These are phyloP conservation scores for Brachymystax lenok DNA, from an alignment of 2,797 vertebrate species.

Conservation along the genomic window DNA sequence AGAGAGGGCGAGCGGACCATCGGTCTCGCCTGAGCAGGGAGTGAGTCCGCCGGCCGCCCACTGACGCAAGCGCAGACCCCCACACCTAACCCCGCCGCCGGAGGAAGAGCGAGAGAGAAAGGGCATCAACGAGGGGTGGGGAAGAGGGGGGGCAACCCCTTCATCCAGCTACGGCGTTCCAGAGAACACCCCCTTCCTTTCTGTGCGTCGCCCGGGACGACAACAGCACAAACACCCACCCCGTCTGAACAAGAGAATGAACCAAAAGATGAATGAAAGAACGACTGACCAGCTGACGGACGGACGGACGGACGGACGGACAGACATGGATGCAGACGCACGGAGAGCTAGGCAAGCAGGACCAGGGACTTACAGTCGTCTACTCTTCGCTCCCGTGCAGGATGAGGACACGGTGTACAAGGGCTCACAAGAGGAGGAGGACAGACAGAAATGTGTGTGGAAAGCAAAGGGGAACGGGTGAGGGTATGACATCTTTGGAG, in stretches of 20 bases:
- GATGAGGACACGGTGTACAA: constrained; percentile 20
- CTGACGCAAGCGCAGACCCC: constrained; percentile 54
- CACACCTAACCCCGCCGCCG: constrained; percentile 29
- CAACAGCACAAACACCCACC: constrained; percentile 38
- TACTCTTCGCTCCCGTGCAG: constrained; percentile 19
- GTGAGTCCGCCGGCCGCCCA: constrained; percentile 54
- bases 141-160: not conserved
- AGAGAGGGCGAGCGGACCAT: constrained; percentile 44
- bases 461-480: not conserved
- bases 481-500: not conserved
- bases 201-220: constrained; percentile 66
- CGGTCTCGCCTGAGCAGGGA: constrained; percentile 48
- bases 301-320: constrained; percentile 23
- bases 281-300: constrained; percentile 29
- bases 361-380: constrained; percentile 15
- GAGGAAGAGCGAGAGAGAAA: constrained; percentile 37
- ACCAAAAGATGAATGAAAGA: constrained; percentile 28
- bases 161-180: not conserved
- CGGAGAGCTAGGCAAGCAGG: constrained; percentile 2
- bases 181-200: constrained; percentile 56
- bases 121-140: constrained; percentile 35
- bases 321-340: constrained; percentile 21
- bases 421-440: constrained; percentile 9
- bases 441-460: not conserved
- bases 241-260: constrained; percentile 42